Conservation (phyloP, 2,797 vertebrate species). For the Phoeniculus purpureus region DNA sequence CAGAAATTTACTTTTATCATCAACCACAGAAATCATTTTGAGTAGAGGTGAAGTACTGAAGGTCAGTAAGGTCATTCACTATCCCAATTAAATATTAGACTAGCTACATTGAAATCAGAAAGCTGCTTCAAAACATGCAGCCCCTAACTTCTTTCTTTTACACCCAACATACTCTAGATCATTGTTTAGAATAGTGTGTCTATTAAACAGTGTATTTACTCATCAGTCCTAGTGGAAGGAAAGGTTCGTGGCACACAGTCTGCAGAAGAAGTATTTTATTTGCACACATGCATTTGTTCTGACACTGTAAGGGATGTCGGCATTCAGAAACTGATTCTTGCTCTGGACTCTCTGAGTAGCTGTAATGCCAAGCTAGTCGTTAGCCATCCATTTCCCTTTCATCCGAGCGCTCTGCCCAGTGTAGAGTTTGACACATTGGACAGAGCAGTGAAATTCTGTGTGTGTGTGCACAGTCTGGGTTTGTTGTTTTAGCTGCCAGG, state of each 20-base stretch:
- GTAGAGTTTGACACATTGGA: constrained; percentile 22
- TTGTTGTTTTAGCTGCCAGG: constrained; percentile 33
- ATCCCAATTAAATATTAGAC: constrained; percentile 3
- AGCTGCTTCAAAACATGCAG: constrained; percentile 3
- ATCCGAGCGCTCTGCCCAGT: constrained; percentile 12
- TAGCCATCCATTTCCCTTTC: constrained; percentile 48
- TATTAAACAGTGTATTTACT: neutral
- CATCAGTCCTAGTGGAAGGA: neutral
- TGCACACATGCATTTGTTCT: neutral
- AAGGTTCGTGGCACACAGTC: constrained; percentile 3
- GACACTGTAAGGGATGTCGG: neutral
- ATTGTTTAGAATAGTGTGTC: neutral
- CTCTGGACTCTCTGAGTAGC: constrained; percentile 45
- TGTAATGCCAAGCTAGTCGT: constrained; percentile 50
- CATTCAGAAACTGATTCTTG: constrained; percentile 40
- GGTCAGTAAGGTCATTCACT: neutral
- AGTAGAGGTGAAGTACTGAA: constrained; percentile 15
- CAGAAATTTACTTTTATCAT: neutral
- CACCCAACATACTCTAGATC: neutral
- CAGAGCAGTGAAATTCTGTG: constrained; percentile 16
- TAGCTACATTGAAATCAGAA: neutral
- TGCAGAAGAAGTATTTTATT: constrained; percentile 19
- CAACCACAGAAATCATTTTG: neutral
- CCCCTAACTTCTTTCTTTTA: neutral
- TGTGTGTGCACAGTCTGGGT: neutral